Percentiles rank a stretch among this genome's conserved stretches.
Conservation (phyloP, 2,888 invertebrate species). For the Lobophora halterata region DNA sequence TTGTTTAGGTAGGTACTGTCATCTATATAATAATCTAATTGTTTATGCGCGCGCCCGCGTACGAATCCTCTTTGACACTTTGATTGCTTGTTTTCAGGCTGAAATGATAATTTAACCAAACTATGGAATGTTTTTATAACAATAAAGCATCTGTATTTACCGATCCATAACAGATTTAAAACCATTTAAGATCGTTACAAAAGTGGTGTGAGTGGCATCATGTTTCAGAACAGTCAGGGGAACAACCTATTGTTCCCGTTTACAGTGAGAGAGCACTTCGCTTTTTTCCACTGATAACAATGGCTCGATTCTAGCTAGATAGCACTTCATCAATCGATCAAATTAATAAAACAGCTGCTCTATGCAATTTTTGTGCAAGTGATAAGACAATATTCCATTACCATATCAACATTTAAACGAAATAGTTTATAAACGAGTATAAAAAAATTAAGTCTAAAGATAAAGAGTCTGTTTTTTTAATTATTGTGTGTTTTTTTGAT, state of each 20-base stretch:
- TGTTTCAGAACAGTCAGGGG: constrained; percentile 51
- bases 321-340: constrained; percentile 1
- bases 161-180: constrained; percentile 33
- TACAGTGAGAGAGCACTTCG: constrained; percentile 44
- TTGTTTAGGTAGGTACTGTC: too few relatives aligned
- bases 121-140: constrained; percentile 30
- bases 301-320: constrained; percentile 24
- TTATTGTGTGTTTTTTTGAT: too few relatives aligned
- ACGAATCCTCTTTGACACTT: constrained; percentile 1
- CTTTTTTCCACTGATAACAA: constrained; percentile 40
- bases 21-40: too few relatives aligned
- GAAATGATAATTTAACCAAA: constrained; percentile 33
- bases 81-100: constrained; percentile 1
- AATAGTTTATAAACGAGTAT: too few relatives aligned
- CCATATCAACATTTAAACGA: too few relatives aligned
- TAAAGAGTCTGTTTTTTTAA: too few relatives aligned
- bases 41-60: constrained; percentile 19
- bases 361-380: too few relatives aligned
- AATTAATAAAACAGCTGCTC: too few relatives aligned
- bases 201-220: constrained; percentile 42
- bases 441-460: too few relatives aligned
- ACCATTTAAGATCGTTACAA: constrained; percentile 39
- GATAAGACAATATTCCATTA: too few relatives aligned
- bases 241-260: constrained; percentile 48
- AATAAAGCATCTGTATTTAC: constrained; percentile 36